Base-by-base conservation (phyloP, 2,888 invertebrate genomes). In the Adelphocoris suturalis region DNA sequence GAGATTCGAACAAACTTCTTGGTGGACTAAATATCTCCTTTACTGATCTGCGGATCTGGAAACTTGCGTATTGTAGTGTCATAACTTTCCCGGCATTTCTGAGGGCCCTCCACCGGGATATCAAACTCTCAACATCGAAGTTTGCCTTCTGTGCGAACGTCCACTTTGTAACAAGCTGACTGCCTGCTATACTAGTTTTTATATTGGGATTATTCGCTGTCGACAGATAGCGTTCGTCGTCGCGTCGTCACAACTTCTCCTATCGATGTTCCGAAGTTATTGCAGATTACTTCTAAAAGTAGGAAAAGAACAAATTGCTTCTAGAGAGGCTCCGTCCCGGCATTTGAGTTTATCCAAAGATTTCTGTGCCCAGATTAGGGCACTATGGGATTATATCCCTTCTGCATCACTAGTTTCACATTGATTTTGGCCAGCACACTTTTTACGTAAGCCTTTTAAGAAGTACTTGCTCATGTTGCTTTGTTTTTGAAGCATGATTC, bases 1-100 rank as follows among this genome's bases (percentile, higher is more conserved):
- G 23, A 23, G 68, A 68, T 27, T 68, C 23, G 68, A 13, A 27
- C 11, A 68, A 68, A 68, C 23, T 68, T 68, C 52, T 52, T 3
- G 19, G 23, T 12, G 13, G 14, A 78, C 78, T 78, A 19, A 37
- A 78, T 78, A 78, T 46, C 76, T 76, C 76, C 46, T 46, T 19
- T 78, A 78, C 46, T 78, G 37, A 78, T 78, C 46, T 78, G 19
- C 37, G 14, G 46, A n/a, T 46, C 19, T 14, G 37, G 78, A 78
- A 78, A 78, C 78, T 78, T 78, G 47, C 28, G 28, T 78, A 78
- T 78, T 78, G 46, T 78, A 19, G n/a, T 78, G 78, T 78, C 78
- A 78, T 46, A 78, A 78, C 46, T 78, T 78, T 78, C n/a, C 46
- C 37, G 9, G 78, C 37, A 19, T 46, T 46, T 16, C 78, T 46